phyloP scores from a whole-genome alignment of 2,888 invertebrate species.

The Mamestra brassicae region DNA sequence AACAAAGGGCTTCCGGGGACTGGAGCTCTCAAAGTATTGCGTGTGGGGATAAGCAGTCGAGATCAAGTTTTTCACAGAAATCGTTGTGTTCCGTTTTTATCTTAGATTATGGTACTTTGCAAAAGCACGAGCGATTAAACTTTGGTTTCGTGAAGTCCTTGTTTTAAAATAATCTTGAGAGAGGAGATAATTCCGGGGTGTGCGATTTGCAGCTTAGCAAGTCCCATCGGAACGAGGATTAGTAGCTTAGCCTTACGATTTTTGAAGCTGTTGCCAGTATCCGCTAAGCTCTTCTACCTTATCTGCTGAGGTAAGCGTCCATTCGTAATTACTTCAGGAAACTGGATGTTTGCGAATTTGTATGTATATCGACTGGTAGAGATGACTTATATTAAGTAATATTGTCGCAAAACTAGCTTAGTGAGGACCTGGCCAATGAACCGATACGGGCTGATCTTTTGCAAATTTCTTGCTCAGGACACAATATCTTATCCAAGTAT shows the following conservation, averaged over 20 bases:
- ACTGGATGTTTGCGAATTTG: neutral
- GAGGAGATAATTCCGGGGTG: conserved; percentile 23
- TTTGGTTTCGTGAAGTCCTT: conserved; percentile 27
- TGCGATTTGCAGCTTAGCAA: conserved; percentile 5
- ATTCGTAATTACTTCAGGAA: neutral
- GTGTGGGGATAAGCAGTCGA: conserved; percentile 77
- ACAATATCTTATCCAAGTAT: neutral
- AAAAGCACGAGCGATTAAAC: conserved; percentile 55
- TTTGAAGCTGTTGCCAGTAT: neutral
- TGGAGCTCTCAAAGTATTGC: conserved; percentile 79
- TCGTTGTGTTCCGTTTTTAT: conserved; percentile 68
- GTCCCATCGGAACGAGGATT: neutral
- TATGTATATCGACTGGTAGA: neutral
- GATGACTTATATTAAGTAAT: neutral
- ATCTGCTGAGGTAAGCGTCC: neutral
- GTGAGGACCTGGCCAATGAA: no score
- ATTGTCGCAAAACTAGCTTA: neutral
- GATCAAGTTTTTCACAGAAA: conserved; percentile 81
- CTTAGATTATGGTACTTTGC: conserved; percentile 67
- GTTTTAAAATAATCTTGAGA: conserved; percentile 46
- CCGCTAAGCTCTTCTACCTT: neutral
- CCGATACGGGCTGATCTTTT: no score
- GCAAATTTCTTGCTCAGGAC: neutral
- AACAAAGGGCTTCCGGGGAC: conserved; percentile 88
- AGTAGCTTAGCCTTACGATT: neutral